phyloP scores from a whole-genome alignment of 92 coral and sea anemone genomes.

The Bergia puertoricense region DNA sequence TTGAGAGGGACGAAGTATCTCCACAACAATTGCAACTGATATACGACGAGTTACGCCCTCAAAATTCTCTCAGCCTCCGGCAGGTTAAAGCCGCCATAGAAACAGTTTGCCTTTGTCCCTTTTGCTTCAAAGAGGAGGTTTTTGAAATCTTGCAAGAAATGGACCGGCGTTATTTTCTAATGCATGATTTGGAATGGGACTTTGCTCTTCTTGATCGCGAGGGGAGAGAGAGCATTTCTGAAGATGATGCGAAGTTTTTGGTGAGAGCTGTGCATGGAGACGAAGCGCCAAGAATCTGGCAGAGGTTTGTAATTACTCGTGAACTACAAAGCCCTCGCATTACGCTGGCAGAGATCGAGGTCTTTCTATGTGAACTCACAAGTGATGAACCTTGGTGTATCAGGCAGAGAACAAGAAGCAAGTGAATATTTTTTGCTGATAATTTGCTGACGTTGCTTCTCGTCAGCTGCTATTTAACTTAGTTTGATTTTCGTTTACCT shows the following conservation, averaged over 20 bases:
- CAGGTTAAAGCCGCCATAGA: conserved; percentile 60
- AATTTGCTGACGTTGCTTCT: background rate
- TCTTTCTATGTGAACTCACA: conserved; percentile 45
- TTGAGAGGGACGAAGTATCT: conserved; percentile 24
- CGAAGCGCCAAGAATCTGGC: conserved; percentile 46
- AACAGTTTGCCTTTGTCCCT: conserved; percentile 51
- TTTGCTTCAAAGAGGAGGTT: conserved; percentile 61
- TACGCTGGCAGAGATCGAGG: conserved; percentile 53
- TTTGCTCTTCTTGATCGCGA: conserved; percentile 57
- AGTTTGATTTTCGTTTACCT: no score
- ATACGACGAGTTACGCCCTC: conserved; percentile 58
- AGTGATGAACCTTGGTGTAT: background rate
- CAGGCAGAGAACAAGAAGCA: background rate
- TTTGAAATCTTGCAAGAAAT: conserved; percentile 56
- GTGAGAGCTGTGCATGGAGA: conserved; percentile 53
- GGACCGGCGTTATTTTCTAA: conserved; percentile 65
- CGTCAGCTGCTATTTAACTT: background rate
- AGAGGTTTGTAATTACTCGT: conserved; percentile 47
- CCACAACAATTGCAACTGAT: conserved; percentile 51
- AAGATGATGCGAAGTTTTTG: conserved; percentile 58
- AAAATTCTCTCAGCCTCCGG: conserved; percentile 51
- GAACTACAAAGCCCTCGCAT: conserved; percentile 43
- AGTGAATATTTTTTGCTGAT: background rate
- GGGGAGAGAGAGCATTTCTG: conserved; percentile 48
- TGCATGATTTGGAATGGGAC: conserved; percentile 68